Conservation (phyloP, 2,113 vertebrate species). For the Trichechus manatus region DNA sequence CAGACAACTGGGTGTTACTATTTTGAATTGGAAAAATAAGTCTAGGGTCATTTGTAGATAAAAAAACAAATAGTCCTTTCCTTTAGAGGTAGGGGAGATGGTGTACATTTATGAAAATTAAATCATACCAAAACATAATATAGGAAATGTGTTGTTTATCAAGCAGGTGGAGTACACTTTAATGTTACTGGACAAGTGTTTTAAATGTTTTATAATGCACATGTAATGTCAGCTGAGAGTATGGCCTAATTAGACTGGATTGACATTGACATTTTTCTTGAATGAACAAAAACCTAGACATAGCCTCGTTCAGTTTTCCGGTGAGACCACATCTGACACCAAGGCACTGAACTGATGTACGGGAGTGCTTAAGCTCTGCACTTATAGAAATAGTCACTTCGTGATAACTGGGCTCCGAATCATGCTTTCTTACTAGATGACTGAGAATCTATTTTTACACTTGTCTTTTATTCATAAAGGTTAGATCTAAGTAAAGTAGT, state of each 20-base stretch:
- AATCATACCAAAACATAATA: not conserved
- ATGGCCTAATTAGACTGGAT: not conserved
- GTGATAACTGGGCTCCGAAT: conserved; percentile 54
- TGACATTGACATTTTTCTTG: not conserved
- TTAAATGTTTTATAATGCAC: conserved; percentile 9
- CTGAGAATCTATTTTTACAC: conserved; percentile 57
- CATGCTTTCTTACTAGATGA: conserved; percentile 49
- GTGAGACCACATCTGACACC: not conserved
- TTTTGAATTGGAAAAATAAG: not conserved
- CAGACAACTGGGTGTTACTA: not conserved
- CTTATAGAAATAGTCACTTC: conserved; percentile 48
- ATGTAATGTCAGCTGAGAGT: not conserved
- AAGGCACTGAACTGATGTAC: not conserved
- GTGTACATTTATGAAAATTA: not conserved
- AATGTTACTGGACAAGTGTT: conserved; percentile 15
- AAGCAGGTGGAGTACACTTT: not conserved
- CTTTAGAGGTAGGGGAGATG: not conserved
- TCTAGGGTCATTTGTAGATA: not conserved
- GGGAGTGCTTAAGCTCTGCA: not conserved
- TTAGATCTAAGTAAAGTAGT: conserved; percentile 58
- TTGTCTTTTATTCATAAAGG: conserved; percentile 60
- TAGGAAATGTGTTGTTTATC: not conserved
- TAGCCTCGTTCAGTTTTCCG: not conserved
- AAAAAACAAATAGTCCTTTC: not conserved
- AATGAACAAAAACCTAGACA: not conserved